These are phyloP conservation scores for Molossus molossus DNA, from an alignment of 2,797 vertebrate genomes.

Conservation along the genomic window DNA sequence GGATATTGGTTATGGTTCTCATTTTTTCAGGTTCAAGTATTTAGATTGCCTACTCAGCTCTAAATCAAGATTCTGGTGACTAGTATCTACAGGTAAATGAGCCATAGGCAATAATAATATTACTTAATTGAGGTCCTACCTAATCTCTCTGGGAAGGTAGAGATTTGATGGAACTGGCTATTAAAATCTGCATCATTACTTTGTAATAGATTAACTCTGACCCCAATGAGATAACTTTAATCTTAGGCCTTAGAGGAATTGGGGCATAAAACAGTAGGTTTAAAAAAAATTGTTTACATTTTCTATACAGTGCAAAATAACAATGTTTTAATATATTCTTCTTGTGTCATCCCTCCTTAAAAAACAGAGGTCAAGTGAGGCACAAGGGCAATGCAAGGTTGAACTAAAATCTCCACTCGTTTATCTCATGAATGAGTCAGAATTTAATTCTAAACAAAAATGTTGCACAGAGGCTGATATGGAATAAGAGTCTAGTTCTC, in stretches of 20 bases:
- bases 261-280: not conserved
- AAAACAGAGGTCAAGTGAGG: not conserved
- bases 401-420: not conserved
- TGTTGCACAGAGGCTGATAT: not conserved
- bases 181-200: constrained; percentile 52
- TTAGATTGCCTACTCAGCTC: not conserved
- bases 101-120: not conserved
- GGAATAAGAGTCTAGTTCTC: constrained; percentile 41
- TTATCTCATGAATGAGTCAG: constrained; percentile 56
- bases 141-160: constrained; percentile 9
- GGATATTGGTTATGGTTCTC: not conserved
- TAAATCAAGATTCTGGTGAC: not conserved
- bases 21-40: not conserved
- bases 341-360: not conserved
- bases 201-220: constrained; percentile 42
- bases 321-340: not conserved
- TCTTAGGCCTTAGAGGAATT: not conserved
- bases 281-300: constrained; percentile 25
- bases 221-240: constrained; percentile 3
- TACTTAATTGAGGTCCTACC: constrained; percentile 32
- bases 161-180: not conserved
- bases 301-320: constrained; percentile 18
- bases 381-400: not conserved
- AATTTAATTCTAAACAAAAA: constrained; percentile 59
- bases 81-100: constrained; percentile 32